Evolutionary conservation across 2,113 vertebrate genomes (phyloP).

Genomic region (Podarcis cretensis): DNA sequence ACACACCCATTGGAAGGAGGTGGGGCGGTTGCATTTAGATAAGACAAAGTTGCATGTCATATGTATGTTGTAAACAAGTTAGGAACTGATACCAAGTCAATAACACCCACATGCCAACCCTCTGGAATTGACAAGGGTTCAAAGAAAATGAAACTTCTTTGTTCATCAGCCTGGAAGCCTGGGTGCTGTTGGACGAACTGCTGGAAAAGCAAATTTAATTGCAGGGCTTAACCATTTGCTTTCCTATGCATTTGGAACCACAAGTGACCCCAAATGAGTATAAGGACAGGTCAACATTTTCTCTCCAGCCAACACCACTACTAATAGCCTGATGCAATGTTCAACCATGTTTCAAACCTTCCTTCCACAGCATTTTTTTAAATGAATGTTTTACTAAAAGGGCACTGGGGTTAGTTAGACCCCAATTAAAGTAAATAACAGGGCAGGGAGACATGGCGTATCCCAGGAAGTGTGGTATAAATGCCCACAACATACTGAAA

Average conservation of each 20-base stretch:
- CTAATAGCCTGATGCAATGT: neutral
- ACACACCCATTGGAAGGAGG: constrained; percentile 46
- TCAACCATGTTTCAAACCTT: neutral
- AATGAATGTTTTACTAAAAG: neutral
- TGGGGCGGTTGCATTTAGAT: constrained; percentile 24
- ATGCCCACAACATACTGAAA: neutral
- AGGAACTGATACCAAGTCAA: neutral
- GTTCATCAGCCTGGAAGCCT: neutral
- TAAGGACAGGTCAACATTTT: neutral
- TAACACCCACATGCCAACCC: neutral
- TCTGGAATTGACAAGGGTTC: neutral
- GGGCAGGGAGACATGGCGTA: neutral
- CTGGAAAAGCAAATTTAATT: fast-evolving
- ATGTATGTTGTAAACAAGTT: neutral
- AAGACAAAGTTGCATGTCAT: neutral
- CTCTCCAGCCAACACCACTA: neutral
- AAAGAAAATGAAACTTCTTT: neutral
- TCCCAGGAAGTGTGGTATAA: neutral
- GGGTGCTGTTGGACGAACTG: fast-evolving
- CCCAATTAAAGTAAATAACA: neutral
- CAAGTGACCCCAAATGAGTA: neutral
- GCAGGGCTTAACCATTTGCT: fast-evolving
- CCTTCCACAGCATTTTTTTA: neutral
- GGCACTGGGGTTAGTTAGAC: neutral
- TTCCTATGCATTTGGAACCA: neutral